Evolutionary conservation across 2,113 vertebrate species (phyloP).

Genomic region (Vombatus ursinus): DNA sequence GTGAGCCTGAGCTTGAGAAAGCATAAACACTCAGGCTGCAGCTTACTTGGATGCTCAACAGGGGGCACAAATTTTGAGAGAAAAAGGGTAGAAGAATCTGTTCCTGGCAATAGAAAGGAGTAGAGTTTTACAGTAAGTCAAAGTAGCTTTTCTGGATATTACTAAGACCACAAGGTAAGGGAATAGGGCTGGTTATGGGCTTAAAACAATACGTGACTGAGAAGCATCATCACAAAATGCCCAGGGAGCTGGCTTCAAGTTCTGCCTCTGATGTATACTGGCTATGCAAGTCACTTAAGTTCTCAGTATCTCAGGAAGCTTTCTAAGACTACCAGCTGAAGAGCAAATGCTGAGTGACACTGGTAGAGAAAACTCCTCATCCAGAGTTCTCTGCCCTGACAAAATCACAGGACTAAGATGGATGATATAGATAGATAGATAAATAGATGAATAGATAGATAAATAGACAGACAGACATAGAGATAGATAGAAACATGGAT

Average conservation of each 20-base stretch:
- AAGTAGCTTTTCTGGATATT: neutral
- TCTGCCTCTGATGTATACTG: neutral
- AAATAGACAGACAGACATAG: neutral
- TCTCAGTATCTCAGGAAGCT: neutral
- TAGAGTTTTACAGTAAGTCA: neutral
- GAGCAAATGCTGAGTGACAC: neutral
- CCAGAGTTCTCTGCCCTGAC: neutral
- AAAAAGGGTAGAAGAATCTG: neutral
- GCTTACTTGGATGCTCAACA: neutral
- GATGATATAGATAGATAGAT: neutral
- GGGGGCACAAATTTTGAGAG: neutral
- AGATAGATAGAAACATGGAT: neutral
- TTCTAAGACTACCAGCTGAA: neutral
- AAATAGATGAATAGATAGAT: neutral
- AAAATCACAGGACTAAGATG: neutral
- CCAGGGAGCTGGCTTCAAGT: neutral
- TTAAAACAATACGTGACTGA: neutral
- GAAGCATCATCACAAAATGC: neutral
- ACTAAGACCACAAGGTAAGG: neutral
- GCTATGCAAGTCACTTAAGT: neutral
- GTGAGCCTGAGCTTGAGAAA: neutral
- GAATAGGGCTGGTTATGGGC: neutral
- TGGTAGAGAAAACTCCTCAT: neutral
- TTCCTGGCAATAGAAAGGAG: neutral
- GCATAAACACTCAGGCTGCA: neutral